A percentile compares a stretch with the other conserved stretches of the same genome.
phyloP scores from a whole-genome alignment of 2,797 vertebrate species.

The Pseudopleuronectes americanus region DNA sequence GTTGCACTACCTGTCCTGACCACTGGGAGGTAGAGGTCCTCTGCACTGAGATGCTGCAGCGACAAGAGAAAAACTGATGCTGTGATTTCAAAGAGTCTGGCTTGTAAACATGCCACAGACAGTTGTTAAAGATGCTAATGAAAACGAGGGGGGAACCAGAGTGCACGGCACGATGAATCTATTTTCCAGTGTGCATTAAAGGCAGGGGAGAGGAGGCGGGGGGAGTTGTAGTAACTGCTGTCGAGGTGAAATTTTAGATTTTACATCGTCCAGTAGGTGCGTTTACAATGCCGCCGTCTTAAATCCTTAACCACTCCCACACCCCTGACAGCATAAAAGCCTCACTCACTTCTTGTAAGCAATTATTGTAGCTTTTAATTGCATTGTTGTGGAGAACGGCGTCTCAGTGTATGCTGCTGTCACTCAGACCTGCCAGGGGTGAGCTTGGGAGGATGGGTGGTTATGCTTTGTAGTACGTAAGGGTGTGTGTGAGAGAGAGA shows the following conservation, averaged over 20 bases:
- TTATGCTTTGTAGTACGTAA: background rate
- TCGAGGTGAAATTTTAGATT: constrained; percentile 44
- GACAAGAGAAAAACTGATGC: constrained; percentile 44
- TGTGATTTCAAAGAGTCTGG: constrained; percentile 65
- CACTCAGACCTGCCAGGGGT: constrained; percentile 68
- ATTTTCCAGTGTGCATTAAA: constrained; percentile 51
- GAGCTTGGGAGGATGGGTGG: background rate
- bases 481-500: background rate
- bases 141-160: constrained; percentile 42
- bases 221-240: constrained; percentile 29
- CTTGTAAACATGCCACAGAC: constrained; percentile 74
- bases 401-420: constrained; percentile 46
- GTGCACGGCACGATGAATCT: constrained; percentile 50
- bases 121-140: constrained; percentile 71
- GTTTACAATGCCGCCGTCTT: constrained; percentile 55
- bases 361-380: constrained; percentile 77
- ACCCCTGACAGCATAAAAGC: constrained; percentile 66
- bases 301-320: constrained; percentile 56
- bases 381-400: constrained; percentile 61
- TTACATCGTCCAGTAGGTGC: constrained; percentile 41
- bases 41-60: constrained; percentile 41
- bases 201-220: constrained; percentile 1
- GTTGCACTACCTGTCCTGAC: constrained; percentile 29
- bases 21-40: constrained; percentile 78
- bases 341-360: constrained; percentile 50